Evolutionary conservation across 2,888 invertebrate genomes (phyloP), one percentile per base, ranked within the genome.

Genomic region (Apotomis betuletana): DNA sequence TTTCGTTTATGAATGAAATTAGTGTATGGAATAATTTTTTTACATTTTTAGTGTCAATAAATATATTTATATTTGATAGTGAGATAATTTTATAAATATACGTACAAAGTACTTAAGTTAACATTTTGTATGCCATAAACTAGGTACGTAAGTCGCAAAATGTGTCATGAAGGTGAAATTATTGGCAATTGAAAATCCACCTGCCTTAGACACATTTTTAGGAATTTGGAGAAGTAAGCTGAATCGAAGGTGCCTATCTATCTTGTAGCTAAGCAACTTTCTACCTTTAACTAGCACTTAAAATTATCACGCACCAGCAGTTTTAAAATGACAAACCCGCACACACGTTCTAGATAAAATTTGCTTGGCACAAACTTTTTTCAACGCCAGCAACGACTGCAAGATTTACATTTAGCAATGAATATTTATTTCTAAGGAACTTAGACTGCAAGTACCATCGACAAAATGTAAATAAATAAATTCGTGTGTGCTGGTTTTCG

Each of bases 241-340:
- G 91, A 91, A 91, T 91, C 90, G 80, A 89, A 82, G 90, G 91
- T 91, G 91, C 90, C 86, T 87, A 84, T 75, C 67, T 51, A 59
- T 58, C 67, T 71, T 57, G 58, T 65, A 67, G 67, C 62, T 68
- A 61, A 57, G 52, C 49, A 67, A 36, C 74, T 70, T 75, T 73
- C 63, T 63, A 61, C 46, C 58, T 68, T 52, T 67, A 72, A 57
- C 62, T 62, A 52, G 62, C 62, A 72, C 58, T 41, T 46, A 41
- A 60, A 67, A 12, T 52, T 12, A 52, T 59, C 44, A 54, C 57
- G 62, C 63, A 72, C 71, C 62, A 13, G 59, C 65, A 51, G 27
- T 46, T 15, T 41, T 60, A 60, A 60, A 10, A 55, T 49, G 52
- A 44, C 12, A 51, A 63, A 52, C 62, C 27, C 8, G 41, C 41